These are phyloP conservation scores for Drosophila koepferae DNA, from an alignment of 2,888 invertebrate genomes.

Conservation along the genomic window DNA sequence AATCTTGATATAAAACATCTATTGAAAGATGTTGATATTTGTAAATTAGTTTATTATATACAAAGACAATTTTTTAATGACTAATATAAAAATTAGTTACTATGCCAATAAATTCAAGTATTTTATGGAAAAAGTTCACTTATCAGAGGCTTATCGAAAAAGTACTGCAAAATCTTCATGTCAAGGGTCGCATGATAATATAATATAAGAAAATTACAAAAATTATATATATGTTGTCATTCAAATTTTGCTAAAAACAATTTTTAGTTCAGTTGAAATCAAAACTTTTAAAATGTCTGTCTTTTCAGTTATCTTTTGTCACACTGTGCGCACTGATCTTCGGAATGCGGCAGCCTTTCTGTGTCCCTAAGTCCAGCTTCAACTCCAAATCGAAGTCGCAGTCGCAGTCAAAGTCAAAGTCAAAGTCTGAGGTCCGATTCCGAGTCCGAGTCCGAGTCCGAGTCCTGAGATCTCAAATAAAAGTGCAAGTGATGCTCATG, in stretches of 20 bases:
- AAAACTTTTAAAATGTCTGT: neutral
- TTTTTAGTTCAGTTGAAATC: neutral
- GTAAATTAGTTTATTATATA: too few relatives aligned
- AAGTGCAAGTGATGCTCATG: conserved; percentile 83
- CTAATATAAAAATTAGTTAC: too few relatives aligned
- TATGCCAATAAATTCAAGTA: neutral
- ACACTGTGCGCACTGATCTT: conserved; percentile 41
- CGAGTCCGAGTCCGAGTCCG: conserved; percentile 17
- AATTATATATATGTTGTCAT: neutral
- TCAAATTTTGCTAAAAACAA: neutral
- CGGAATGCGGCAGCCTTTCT: conserved; percentile 53
- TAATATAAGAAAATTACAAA: neutral
- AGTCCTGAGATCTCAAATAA: conserved; percentile 64
- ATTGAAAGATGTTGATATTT: too few relatives aligned
- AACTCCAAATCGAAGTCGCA: neutral
- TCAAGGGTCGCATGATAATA: neutral
- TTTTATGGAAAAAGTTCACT: neutral
- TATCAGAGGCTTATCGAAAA: neutral
- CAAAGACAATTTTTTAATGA: too few relatives aligned
- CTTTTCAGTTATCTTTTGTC: neutral
- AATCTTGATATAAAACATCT: too few relatives aligned
- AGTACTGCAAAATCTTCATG: neutral
- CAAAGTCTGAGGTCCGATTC: conserved; percentile 5
- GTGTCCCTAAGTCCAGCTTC: neutral
- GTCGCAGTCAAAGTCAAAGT: neutral